Conservation (phyloP, 1,140 invertebrate genomes). For the Bombus pyrosoma region DNA sequence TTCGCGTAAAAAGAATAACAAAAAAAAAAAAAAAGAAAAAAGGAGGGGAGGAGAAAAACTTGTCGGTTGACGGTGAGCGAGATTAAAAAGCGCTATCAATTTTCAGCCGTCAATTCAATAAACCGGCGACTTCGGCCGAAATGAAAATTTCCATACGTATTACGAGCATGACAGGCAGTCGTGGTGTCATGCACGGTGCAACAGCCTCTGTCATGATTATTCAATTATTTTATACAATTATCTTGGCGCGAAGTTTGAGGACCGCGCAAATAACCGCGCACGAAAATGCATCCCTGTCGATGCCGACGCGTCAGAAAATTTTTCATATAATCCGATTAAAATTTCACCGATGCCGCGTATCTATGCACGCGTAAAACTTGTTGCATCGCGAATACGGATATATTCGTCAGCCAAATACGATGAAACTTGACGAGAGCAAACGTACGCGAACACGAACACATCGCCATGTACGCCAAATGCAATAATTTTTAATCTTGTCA, state of each 20-base stretch:
- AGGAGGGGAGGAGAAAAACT: not conserved
- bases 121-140: conserved; percentile 7
- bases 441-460: not conserved
- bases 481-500: conserved; percentile 34
- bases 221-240: conserved; percentile 45
- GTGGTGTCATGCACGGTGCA: not conserved
- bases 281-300: not conserved
- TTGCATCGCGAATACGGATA: conserved; percentile 20
- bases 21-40: not conserved
- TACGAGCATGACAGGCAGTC: conserved; percentile 10
- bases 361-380: conserved; percentile 38
- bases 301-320: conserved; percentile 11
- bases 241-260: conserved; percentile 23
- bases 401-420: not conserved
- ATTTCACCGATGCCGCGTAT: conserved; percentile 36
- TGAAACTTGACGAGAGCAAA: not conserved
- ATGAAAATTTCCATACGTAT: conserved; percentile 44
- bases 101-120: conserved; percentile 25
- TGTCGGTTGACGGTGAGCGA: not conserved
- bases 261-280: conserved; percentile 28
- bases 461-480: not conserved
- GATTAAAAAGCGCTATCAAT: conserved; percentile 42
- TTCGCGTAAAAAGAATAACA: not conserved
- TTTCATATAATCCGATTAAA: conserved; percentile 39
- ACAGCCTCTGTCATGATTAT: conserved; percentile 22